Conservation (phyloP, 2,797 vertebrate species). For the Sebastes miniatus region DNA sequence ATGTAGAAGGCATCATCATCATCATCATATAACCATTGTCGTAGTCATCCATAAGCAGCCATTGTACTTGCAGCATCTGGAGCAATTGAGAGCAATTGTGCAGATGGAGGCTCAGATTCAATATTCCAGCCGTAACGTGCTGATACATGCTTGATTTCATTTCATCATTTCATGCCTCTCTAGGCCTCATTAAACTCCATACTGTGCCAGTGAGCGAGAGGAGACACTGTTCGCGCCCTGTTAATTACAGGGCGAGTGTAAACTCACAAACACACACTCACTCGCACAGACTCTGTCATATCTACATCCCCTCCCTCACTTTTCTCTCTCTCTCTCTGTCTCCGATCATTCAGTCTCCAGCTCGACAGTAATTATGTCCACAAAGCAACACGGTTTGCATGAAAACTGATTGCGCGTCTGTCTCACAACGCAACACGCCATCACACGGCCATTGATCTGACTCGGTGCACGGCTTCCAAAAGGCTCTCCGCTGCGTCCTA, state of each 20-base stretch:
- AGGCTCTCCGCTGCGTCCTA: conserved; percentile 1
- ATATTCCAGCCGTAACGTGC: conserved; percentile 48
- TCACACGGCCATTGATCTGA: conserved; percentile 49
- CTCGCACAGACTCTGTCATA: background rate
- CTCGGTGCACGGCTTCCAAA: conserved; percentile 21
- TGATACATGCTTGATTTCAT: conserved; percentile 60
- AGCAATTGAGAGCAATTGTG: conserved; percentile 46
- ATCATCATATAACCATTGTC: conserved; percentile 15
- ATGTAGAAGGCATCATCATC: conserved; percentile 6
- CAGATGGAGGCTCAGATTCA: conserved; percentile 47
- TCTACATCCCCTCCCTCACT: background rate
- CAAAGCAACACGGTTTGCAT: conserved; percentile 37
- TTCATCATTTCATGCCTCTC: conserved; percentile 62
- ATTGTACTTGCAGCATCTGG: conserved; percentile 43
- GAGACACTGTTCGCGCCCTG: conserved; percentile 23
- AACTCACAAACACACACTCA: background rate
- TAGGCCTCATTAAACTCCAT: conserved; percentile 61
- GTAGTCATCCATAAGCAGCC: conserved; percentile 21
- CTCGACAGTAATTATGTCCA: conserved; percentile 32
- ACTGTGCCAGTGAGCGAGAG: conserved; percentile 33
- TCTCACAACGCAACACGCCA: conserved; percentile 13
- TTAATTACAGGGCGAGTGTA: conserved; percentile 56
- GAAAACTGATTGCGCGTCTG: conserved; percentile 29
- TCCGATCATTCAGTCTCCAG: background rate
- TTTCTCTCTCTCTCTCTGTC: background rate